Evolutionary conservation across 2,888 invertebrate genomes (phyloP).

Genomic region (Drosophila setosimentum): DNA sequence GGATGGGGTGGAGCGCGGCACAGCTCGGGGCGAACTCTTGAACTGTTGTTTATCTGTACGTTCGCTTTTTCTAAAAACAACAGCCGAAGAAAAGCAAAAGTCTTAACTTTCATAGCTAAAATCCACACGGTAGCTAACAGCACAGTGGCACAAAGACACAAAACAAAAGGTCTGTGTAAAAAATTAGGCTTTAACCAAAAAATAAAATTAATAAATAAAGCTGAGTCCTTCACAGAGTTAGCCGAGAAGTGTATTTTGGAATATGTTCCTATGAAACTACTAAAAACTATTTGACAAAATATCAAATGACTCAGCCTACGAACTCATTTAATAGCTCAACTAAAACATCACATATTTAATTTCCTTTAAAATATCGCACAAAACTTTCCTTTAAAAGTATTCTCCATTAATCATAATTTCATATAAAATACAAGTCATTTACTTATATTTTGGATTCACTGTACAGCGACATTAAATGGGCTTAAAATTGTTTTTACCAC

Average conservation of each 20-base stretch:
- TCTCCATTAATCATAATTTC: slow-evolving; percentile 1
- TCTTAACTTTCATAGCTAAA: slow-evolving; percentile 65
- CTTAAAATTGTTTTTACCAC: slow-evolving; percentile 75
- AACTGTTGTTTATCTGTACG: slow-evolving; percentile 69
- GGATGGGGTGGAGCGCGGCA: not conserved
- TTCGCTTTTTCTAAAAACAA: slow-evolving; percentile 70
- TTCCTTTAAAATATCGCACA: not conserved
- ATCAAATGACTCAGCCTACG: slow-evolving; percentile 10
- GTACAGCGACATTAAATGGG: slow-evolving; percentile 72
- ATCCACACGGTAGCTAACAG: slow-evolving; percentile 53
- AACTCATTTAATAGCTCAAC: not conserved
- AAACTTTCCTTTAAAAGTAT: slow-evolving; percentile 4
- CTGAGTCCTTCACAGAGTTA: not conserved
- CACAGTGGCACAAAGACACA: slow-evolving; percentile 54
- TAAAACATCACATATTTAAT: not conserved
- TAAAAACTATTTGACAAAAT: not conserved
- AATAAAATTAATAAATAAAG: not conserved
- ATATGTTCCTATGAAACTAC: not conserved
- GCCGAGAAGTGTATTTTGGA: not conserved
- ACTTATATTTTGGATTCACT: slow-evolving; percentile 42
- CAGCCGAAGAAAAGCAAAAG: slow-evolving; percentile 62
- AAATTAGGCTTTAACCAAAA: not conserved
- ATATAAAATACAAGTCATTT: not conserved
- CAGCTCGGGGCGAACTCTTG: slow-evolving; percentile 64
- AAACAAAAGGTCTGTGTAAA: not conserved